These are phyloP conservation scores for Amphiprion percula DNA, from an alignment of 2,113 vertebrate genomes.

Conservation along the genomic window DNA sequence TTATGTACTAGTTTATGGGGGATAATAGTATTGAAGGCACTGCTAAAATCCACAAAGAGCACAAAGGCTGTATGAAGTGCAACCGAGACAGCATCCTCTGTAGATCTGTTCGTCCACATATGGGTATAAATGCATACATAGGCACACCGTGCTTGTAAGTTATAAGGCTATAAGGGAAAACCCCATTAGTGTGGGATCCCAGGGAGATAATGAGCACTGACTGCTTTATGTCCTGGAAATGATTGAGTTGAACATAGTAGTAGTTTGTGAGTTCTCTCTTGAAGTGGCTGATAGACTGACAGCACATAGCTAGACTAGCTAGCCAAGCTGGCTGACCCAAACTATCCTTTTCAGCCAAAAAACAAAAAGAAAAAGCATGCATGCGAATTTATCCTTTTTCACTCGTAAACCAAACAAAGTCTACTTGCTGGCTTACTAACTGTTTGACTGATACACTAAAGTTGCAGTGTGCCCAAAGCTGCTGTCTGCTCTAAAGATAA, in stretches of 20 bases:
- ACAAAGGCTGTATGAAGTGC: no score
- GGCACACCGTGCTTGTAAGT: neutral
- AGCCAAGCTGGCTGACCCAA: slow-evolving; percentile 29
- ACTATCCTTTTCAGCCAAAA: slow-evolving; percentile 2
- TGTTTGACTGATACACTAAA: no score
- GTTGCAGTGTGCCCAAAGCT: no score
- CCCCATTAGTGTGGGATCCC: slow-evolving; percentile 76
- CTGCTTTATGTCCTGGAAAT: slow-evolving; percentile 82
- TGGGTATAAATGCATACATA: slow-evolving; percentile 4
- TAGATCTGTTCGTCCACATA: no score
- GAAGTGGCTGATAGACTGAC: slow-evolving; percentile 62
- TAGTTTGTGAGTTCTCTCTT: slow-evolving; percentile 70
- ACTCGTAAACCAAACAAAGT: no score
- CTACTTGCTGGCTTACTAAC: no score
- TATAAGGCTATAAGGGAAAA: slow-evolving; percentile 67
- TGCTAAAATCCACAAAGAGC: no score
- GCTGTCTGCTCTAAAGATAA: no score
- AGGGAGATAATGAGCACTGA: slow-evolving; percentile 78
- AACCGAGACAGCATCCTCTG: no score
- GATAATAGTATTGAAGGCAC: no score
- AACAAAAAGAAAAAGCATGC: neutral
- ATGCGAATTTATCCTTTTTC: neutral
- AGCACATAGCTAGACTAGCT: slow-evolving; percentile 49
- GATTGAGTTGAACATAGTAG: slow-evolving; percentile 75
- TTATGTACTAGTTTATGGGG: no score